Conservation (phyloP, 2,888 invertebrate genomes). For the Mimachlamys varia region DNA sequence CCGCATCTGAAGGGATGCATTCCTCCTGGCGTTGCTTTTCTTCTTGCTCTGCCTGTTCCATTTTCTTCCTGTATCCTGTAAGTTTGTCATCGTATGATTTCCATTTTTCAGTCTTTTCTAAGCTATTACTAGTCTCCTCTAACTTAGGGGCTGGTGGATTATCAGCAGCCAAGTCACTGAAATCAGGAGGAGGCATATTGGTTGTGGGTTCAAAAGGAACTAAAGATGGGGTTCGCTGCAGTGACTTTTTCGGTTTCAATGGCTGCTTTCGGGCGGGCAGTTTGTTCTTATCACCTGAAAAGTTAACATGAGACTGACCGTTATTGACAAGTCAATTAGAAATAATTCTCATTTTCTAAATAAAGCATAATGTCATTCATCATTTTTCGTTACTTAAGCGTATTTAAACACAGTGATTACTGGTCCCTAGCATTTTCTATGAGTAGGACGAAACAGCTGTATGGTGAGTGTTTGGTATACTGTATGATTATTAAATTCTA, state of each 20-base stretch:
- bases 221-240: conserved; percentile 65
- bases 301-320: background rate
- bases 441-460: too few species aligned
- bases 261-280: conserved; percentile 71
- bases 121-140: conserved; percentile 36
- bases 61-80: conserved; percentile 56
- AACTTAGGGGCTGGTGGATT: conserved; percentile 37
- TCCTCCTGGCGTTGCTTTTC: conserved; percentile 44
- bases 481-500: too few species aligned
- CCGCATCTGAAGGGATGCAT: background rate
- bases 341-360: too few species aligned
- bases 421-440: too few species aligned
- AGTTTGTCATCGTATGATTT: conserved; percentile 63
- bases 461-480: too few species aligned
- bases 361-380: too few species aligned
- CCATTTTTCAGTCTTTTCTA: conserved; percentile 53
- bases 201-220: conserved; percentile 55
- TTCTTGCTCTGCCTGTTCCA: conserved; percentile 59
- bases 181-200: conserved; percentile 28
- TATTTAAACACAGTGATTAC: too few species aligned
- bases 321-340: too few species aligned
- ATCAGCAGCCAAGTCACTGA: conserved; percentile 37
- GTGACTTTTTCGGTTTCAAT: conserved; percentile 54
- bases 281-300: conserved; percentile 81
- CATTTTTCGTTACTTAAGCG: too few species aligned